Base-by-base conservation (phyloP, 2,113 vertebrate genomes). In the Macheiramphus alcinus region DNA sequence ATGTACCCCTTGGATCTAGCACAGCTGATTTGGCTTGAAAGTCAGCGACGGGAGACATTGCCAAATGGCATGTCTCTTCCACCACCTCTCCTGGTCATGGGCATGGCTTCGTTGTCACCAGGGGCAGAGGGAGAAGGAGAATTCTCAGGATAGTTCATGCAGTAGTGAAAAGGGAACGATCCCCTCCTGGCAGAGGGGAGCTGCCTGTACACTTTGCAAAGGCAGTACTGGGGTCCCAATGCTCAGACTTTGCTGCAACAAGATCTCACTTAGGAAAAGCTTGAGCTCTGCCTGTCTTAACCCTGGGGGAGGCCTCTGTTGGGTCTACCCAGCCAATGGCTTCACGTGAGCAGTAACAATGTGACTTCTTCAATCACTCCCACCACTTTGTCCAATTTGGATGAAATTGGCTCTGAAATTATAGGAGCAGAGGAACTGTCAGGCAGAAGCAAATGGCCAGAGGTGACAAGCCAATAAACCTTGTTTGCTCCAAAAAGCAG, bases 11-110 rank as follows among this genome's bases (percentile, higher is more conserved):
- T 16, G 4, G 18, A 7, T 71, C 47, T 71, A 15, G 29, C 27
- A 52, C 25, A 71, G 29, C 4, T 2, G 2, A 3, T 48, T 55
- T 71, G 73, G 10, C 23, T 91, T 74, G 15, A 45, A n/a, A 55
- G 20, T 14, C 34, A 62, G 32, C 3, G 3, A 36, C 5, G 6
- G 27, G 23, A 71, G 11, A 72, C 45, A 86, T 29, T 0, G 0
- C 21, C 40, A 65, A 53, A 68, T 0, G 1, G 31, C 1, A 2
- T 53, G 34, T 42, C 10, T 58, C 34, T 63, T 72, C 15, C 13
- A 34, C 23, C 3, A 2, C 11, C 5, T 58, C 48, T 82, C 38
- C 55, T 34, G 42, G 26, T 52, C 2, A 0, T 50, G 50, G 11
- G 4, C 3, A 48, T 0, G 1, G 26, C 73, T 32, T 88, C 7